Percentiles rank a stretch among this genome's conserved stretches.
phyloP scores from a whole-genome alignment of 2,797 vertebrate genomes.

The Anguilla marmorata region DNA sequence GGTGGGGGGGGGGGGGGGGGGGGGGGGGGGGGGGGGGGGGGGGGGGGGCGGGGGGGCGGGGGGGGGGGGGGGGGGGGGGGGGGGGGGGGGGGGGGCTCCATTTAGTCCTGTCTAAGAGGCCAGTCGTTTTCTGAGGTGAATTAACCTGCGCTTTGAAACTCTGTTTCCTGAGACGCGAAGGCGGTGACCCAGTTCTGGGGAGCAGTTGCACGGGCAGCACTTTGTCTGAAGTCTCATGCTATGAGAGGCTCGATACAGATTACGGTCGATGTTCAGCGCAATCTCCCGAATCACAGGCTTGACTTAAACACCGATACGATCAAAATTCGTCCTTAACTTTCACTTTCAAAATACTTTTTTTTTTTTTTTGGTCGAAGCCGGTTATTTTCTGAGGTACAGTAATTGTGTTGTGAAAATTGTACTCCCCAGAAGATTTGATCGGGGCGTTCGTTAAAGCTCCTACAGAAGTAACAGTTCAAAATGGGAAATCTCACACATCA shows the following conservation, averaged over 20 bases:
- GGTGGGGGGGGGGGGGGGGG: no score
- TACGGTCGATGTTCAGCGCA: not conserved
- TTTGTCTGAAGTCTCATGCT: not conserved
- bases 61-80: no score
- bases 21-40: no score
- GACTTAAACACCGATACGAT: not conserved
- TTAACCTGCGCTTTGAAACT: not conserved
- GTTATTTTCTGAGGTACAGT: not conserved
- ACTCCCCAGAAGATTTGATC: not conserved
- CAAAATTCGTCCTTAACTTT: not conserved
- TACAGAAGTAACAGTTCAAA: not conserved
- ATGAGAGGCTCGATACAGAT: not conserved
- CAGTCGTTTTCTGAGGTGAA: not conserved
- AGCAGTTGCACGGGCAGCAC: not conserved
- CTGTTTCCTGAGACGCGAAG: not conserved
- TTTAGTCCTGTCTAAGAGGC: not conserved
- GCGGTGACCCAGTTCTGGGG: not conserved
- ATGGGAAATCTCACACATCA: not conserved
- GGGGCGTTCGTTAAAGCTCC: not conserved
- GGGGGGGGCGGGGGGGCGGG: no score
- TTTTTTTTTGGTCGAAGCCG: not conserved
- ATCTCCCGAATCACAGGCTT: not conserved
- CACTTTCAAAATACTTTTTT: not conserved
- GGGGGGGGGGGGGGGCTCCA: not conserved
- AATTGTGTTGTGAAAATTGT: not conserved